Evolutionary conservation across 2,888 invertebrate species (phyloP).

Genomic region (Helobdella robusta): DNA sequence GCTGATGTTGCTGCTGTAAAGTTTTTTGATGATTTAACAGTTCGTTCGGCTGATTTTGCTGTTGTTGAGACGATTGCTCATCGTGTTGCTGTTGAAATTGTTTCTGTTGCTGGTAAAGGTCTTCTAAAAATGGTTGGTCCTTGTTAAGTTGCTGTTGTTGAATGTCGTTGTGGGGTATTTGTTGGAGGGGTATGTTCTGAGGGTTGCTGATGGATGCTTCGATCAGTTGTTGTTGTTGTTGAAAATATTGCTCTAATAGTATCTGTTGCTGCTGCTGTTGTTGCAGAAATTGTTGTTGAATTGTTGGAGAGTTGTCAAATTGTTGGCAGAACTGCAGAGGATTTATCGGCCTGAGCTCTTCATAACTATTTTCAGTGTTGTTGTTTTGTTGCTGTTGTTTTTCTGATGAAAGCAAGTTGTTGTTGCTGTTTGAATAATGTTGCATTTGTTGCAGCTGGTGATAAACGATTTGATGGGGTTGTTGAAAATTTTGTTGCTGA

Average conservation of each 20-base stretch:
- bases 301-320: no score
- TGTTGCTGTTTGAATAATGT: no score
- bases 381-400: no score
- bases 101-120: neutral
- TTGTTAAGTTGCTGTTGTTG: slow-evolving; percentile 7
- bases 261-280: neutral
- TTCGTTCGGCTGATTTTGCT: no score
- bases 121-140: slow-evolving; percentile 1
- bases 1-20: no score
- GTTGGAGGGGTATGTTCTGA: neutral
- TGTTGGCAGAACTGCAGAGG: no score
- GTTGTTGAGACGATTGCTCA: no score
- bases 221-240: neutral
- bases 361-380: no score
- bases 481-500: slow-evolving; percentile 1
- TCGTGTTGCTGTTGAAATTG: neutral
- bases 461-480: neutral
- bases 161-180: neutral
- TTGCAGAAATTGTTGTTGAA: neutral
- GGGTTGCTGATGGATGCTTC: neutral
- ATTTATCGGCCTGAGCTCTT: no score
- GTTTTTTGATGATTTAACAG: no score
- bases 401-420: no score
- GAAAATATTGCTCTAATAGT: slow-evolving; percentile 6
- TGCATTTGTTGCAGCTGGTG: no score